These are phyloP conservation scores for Vireo altiloquus DNA, from an alignment of 2,113 vertebrate species.

Conservation along the genomic window DNA sequence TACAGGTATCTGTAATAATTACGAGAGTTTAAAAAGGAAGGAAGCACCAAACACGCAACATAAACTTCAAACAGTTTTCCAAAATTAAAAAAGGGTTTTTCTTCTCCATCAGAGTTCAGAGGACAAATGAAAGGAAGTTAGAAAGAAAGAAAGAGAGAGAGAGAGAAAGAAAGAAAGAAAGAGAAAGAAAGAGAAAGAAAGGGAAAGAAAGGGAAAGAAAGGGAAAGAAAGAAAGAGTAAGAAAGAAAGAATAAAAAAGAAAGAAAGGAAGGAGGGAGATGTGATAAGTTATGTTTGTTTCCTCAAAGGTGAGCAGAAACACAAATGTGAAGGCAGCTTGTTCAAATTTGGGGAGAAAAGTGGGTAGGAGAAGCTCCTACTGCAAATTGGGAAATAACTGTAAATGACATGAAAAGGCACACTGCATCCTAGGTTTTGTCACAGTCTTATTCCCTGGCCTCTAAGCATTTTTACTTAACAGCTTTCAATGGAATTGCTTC, in stretches of 20 bases:
- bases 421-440: background rate
- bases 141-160: rapidly evolving
- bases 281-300: background rate
- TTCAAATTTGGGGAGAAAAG: background rate
- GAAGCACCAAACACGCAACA: background rate
- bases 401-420: background rate
- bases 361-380: background rate
- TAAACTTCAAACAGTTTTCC: background rate
- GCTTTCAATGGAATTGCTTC: background rate
- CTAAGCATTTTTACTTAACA: background rate
- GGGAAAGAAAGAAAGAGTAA: too few relatives aligned
- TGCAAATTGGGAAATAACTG: background rate
- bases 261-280: rapidly evolving
- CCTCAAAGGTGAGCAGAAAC: background rate
- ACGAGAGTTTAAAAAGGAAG: background rate
- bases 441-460: background rate
- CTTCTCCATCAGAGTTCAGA: background rate
- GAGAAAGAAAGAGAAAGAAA: rapidly evolving
- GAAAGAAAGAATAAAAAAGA: too few relatives aligned
- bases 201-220: too few relatives aligned
- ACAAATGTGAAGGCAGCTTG: background rate
- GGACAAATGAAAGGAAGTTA: too few relatives aligned
- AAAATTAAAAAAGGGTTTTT: rapidly evolving
- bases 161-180: rapidly evolving
- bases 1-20: background rate